These are phyloP conservation scores for Diplodus sargus DNA, from an alignment of 2,797 vertebrate species.

Conservation along the genomic window DNA sequence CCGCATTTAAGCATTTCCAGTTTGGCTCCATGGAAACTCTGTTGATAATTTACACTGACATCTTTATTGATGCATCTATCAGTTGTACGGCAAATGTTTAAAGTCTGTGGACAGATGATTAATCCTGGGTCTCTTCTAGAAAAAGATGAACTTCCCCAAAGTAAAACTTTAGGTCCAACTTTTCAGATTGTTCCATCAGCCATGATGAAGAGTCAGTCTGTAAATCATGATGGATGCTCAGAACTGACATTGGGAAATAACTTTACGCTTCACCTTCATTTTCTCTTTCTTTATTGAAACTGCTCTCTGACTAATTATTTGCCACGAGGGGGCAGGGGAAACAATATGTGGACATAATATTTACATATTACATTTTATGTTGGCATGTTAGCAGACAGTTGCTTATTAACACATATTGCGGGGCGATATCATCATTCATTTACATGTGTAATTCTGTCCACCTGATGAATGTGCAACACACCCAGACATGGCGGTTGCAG, in stretches of 20 bases:
- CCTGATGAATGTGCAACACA: too few relatives aligned
- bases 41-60: background rate
- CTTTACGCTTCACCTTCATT: background rate
- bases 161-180: background rate
- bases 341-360: background rate
- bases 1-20: slow-evolving; percentile 13
- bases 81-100: background rate
- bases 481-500: too few relatives aligned
- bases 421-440: too few relatives aligned
- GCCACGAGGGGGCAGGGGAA: background rate
- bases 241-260: background rate
- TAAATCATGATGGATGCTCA: background rate
- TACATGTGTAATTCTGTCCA: too few relatives aligned
- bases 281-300: background rate
- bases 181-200: background rate
- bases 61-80: background rate
- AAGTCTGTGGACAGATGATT: background rate
- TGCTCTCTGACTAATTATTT: background rate
- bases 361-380: background rate
- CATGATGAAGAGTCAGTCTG: background rate
- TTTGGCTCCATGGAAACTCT: background rate
- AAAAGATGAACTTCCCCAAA: background rate
- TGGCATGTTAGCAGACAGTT: too few relatives aligned
- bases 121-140: background rate
- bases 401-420: too few relatives aligned